A percentile compares a stretch with the other conserved stretches of the same genome.
These are phyloP conservation scores for Hylaeus anthracinus DNA, from an alignment of 1,140 invertebrate species.

Conservation along the genomic window DNA sequence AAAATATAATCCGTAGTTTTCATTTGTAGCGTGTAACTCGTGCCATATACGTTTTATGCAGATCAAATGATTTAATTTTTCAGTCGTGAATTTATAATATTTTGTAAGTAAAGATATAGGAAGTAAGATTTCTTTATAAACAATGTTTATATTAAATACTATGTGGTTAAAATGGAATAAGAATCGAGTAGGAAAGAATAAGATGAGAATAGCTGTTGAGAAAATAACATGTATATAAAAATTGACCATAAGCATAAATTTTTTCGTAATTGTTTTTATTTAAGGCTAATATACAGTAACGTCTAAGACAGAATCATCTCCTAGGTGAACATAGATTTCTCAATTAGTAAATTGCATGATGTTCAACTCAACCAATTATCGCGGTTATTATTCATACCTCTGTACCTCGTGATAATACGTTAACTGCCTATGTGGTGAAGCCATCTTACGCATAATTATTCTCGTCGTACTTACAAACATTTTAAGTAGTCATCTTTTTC, in stretches of 20 bases:
- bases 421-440: slow-evolving; percentile 81
- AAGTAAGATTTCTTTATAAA: no score
- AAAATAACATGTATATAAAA: no score
- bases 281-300: slow-evolving; percentile 63
- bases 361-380: slow-evolving; percentile 53
- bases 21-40: no score
- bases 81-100: no score
- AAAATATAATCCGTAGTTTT: no score
- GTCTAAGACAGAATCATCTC: slow-evolving; percentile 42
- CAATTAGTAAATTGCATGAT: slow-evolving; percentile 43
- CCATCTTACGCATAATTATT: slow-evolving; percentile 69
- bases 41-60: no score
- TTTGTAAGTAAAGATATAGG: no score
- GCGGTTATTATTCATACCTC: slow-evolving; percentile 53
- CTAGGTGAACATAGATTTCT: slow-evolving; percentile 60
- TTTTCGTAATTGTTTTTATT: slow-evolving; percentile 61
- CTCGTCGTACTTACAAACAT: slow-evolving; percentile 36
- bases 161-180: no score
- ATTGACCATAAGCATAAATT: background rate
- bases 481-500: slow-evolving; percentile 30
- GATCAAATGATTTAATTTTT: no score
- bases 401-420: slow-evolving; percentile 44
- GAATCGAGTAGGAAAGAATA: no score
- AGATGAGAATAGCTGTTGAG: no score
- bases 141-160: no score